These are phyloP conservation scores for Hydriomena furcata DNA, from an alignment of 2,888 invertebrate species.

Conservation along the genomic window DNA sequence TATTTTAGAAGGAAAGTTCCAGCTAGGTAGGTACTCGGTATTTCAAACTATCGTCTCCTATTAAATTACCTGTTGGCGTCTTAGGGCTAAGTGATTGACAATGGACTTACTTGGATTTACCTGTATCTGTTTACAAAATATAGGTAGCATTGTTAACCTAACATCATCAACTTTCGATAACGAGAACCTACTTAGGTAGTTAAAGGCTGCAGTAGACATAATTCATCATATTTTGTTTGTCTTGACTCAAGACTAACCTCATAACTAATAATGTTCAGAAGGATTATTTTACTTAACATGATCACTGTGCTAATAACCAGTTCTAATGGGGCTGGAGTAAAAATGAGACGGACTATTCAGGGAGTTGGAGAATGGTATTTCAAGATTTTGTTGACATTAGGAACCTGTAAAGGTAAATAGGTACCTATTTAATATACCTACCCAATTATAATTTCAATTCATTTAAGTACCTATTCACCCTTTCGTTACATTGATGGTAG, in stretches of 20 bases:
- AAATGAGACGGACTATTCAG: conserved; percentile 47
- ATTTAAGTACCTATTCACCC: no score
- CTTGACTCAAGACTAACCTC: not conserved
- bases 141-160: conserved; percentile 18
- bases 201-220: no score
- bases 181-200: no score
- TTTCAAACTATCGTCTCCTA: no score
- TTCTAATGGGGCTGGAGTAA: conserved; percentile 10
- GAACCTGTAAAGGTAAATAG: conserved; percentile 61
- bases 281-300: not conserved
- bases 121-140: conserved; percentile 15
- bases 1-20: no score
- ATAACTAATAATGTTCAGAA: not conserved
- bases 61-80: no score
- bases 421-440: no score
- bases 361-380: conserved; percentile 60
- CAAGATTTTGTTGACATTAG: conserved; percentile 59
- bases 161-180: no score
- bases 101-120: not conserved
- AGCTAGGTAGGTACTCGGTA: no score
- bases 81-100: not conserved
- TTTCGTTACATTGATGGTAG: no score
- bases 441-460: no score
- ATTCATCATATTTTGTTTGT: no score
- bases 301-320: not conserved